A percentile compares a stretch with the other conserved stretches of the same genome.
Conservation (phyloP, 2,113 vertebrate genomes). For the Diadophis punctatus region DNA sequence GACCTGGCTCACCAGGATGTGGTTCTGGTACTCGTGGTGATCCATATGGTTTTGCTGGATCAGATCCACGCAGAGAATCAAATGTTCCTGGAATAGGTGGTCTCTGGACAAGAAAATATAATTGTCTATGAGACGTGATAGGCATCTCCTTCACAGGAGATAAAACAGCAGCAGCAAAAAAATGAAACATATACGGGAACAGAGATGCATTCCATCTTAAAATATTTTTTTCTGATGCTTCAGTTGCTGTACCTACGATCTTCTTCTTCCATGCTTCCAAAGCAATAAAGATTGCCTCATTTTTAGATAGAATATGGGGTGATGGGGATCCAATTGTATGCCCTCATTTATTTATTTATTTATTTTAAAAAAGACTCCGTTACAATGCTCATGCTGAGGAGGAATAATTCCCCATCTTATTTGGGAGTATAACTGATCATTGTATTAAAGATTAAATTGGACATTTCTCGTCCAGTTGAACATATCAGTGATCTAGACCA, state of each 20-base stretch:
- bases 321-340: neutral
- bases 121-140: neutral
- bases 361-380: neutral
- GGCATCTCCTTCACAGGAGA: neutral
- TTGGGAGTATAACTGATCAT: neutral
- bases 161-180: neutral
- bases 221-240: neutral
- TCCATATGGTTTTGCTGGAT: constrained; percentile 72
- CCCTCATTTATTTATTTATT: neutral
- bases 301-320: neutral
- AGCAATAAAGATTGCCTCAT: neutral
- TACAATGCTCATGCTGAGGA: neutral
- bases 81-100: constrained; percentile 72
- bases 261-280: neutral
- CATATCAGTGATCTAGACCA: neutral
- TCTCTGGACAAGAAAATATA: constrained; percentile 51
- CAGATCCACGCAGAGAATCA: constrained; percentile 73
- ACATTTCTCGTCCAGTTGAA: neutral
- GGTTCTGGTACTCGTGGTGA: constrained; percentile 73
- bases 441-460: neutral
- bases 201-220: neutral
- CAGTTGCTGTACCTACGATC: neutral
- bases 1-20: constrained; percentile 69
- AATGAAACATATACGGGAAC: neutral
- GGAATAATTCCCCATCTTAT: neutral